Base-by-base conservation (phyloP, 2,113 vertebrate species). In the Notothenia rossii region DNA sequence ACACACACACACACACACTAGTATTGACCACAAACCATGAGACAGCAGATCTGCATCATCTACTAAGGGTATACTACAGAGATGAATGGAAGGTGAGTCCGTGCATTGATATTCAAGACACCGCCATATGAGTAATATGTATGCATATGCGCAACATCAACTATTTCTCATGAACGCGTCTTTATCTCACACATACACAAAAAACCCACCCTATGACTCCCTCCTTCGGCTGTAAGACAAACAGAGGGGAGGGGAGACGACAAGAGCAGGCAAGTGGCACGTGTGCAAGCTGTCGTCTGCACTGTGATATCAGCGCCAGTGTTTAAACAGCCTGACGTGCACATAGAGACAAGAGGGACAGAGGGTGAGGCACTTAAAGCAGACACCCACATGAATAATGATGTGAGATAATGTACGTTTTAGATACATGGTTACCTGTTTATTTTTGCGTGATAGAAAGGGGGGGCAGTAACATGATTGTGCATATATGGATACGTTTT, bases 231-330 rank as follows among this genome's bases (percentile, higher is more conserved):
- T 87, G 87, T 86, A 88, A 90, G 77, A 85, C 86, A 90, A 92
- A 89, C 88, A 88, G 59, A 88, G 84, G 85, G 80, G 76, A 83
- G 83, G 77, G 83, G 80, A 84, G 82, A 58, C 59, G 62, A 64
- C 54, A 69, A 77, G 86, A 83, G 91, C 86, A 90, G 91, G 89
- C 88, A 88, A 92, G 90, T 90, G 88, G 87, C 91, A 90, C 86
- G 77, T 91, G 88, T 86, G 89, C 90, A 92, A 92, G 84, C 91
- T 93, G 91, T 92, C 54, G 82, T 92, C 91, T 93, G 89, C 86
- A 80, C 82, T 69, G 75, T 87, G 83, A 72, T 89, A 93, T 90
- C 87, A 88, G 82, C 7, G 33, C 75, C 70, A 85, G 86, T 90
- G 86, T 87, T 91, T 90, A 85, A 92, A 90, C 76, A 92, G 86